Evolutionary conservation across 2,888 invertebrate species (phyloP).

Genomic region (Gortyna flavago): DNA sequence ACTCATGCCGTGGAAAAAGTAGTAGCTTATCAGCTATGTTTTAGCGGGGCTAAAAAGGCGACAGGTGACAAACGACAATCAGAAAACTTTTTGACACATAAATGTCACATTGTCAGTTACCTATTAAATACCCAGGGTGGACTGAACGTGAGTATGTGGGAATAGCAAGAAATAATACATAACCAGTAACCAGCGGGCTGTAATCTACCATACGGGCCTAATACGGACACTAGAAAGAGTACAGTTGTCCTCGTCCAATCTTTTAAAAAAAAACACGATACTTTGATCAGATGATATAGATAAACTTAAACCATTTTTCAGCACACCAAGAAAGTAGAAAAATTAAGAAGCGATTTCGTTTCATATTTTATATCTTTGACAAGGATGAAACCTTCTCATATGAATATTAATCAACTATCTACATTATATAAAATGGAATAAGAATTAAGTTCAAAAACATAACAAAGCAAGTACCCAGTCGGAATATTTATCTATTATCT

Average conservation of each 20-base stretch:
- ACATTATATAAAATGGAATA: neutral
- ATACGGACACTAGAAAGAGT: neutral
- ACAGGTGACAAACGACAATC: neutral
- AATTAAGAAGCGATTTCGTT: neutral
- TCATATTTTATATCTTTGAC: neutral
- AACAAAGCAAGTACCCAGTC: neutral
- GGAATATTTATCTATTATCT: slow-evolving; percentile 11
- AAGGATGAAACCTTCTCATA: neutral
- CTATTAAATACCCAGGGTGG: neutral
- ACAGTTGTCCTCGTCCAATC: neutral
- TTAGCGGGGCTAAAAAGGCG: no score
- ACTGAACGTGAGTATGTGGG: neutral
- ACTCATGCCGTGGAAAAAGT: no score
- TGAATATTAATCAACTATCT: neutral
- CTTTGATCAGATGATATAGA: neutral
- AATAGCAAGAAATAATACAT: neutral
- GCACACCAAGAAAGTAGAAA: neutral
- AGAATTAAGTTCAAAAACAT: neutral
- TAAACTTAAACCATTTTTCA: neutral
- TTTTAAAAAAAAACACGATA: neutral
- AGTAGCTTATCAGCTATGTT: no score
- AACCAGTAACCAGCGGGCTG: neutral
- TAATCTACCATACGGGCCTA: no score
- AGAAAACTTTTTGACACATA: neutral
- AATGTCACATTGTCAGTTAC: neutral